Evolutionary conservation across 2,888 invertebrate genomes (phyloP).

Genomic region (Diplazon laetatorius): DNA sequence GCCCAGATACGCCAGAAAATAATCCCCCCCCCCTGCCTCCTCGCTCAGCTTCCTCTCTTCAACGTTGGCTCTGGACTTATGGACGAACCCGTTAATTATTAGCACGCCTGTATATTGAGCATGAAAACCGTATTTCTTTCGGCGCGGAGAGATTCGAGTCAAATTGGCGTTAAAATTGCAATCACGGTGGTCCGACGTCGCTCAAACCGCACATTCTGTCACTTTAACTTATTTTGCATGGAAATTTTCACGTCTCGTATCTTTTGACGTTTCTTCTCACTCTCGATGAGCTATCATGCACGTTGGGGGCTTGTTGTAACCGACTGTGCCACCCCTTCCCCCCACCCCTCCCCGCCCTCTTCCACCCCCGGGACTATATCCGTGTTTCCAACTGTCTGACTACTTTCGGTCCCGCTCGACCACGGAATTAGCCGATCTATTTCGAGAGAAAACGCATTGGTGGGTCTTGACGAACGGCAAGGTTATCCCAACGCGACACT

Average conservation of each 20-base stretch:
- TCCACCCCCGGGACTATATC: too few species aligned
- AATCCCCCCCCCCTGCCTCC: slow-evolving; percentile 2
- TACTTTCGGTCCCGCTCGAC: slow-evolving; percentile 47
- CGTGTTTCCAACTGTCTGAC: slow-evolving; percentile 54
- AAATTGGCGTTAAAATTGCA: slow-evolving; percentile 83
- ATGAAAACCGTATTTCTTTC: slow-evolving; percentile 81
- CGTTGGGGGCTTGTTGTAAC: too few species aligned
- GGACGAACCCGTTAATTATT: slow-evolving; percentile 78
- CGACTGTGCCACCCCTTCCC: too few species aligned
- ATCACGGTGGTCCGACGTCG: slow-evolving; percentile 79
- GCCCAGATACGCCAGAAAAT: slow-evolving; percentile 24
- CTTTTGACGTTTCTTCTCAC: slow-evolving; percentile 38
- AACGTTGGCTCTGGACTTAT: slow-evolving; percentile 32
- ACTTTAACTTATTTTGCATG: slow-evolving; percentile 51
- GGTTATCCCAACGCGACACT: slow-evolving; percentile 45
- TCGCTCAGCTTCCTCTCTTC: too few species aligned
- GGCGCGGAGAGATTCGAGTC: slow-evolving; percentile 78
- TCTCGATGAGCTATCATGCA: slow-evolving; percentile 46
- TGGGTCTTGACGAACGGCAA: slow-evolving; percentile 39
- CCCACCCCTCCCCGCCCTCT: too few species aligned
- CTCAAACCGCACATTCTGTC: slow-evolving; percentile 55
- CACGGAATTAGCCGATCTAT: slow-evolving; percentile 82
- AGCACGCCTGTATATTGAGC: slow-evolving; percentile 79
- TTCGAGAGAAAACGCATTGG: slow-evolving; percentile 75
- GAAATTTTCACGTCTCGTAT: slow-evolving; percentile 32